Percentiles rank a stretch among this genome's conserved stretches.
These are phyloP conservation scores for Meteorus sp. DNA, from an alignment of 1,140 invertebrate genomes.

Conservation along the genomic window DNA sequence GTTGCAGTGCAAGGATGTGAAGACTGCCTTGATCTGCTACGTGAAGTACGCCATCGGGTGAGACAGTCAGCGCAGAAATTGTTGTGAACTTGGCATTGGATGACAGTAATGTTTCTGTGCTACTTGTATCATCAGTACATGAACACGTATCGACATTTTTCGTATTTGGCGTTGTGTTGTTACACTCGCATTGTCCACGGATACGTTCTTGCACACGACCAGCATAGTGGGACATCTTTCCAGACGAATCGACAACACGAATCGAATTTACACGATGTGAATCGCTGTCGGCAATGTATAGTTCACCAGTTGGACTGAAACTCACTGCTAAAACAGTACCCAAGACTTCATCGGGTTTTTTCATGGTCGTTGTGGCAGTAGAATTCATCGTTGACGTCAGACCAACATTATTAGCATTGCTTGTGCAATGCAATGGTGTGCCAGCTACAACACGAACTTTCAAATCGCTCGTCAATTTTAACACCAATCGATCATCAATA, in stretches of 20 bases:
- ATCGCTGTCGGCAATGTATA: slow-evolving; percentile 93
- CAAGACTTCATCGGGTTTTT: slow-evolving; percentile 63
- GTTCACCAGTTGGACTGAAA: slow-evolving; percentile 89
- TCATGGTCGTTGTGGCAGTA: slow-evolving; percentile 27
- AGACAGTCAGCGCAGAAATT: slow-evolving; percentile 89
- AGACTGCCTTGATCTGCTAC: slow-evolving; percentile 92
- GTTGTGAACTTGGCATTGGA: slow-evolving; percentile 89
- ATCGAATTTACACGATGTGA: slow-evolving; percentile 88
- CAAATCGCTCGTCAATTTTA: slow-evolving; percentile 88
- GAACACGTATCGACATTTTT: slow-evolving; percentile 61
- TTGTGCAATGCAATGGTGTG: slow-evolving; percentile 81
- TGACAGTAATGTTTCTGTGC: slow-evolving; percentile 81
- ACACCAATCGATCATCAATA: slow-evolving; percentile 90
- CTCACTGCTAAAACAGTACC: slow-evolving; percentile 82
- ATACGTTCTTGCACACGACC: slow-evolving; percentile 69
- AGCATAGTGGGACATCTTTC: slow-evolving; percentile 81
- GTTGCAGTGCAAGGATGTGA: slow-evolving; percentile 86
- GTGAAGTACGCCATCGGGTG: slow-evolving; percentile 91
- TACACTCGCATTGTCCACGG: slow-evolving; percentile 52
- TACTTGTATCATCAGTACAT: slow-evolving; percentile 68
- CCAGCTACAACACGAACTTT: slow-evolving; percentile 90
- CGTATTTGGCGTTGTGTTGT: slow-evolving; percentile 45
- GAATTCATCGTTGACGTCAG: slow-evolving; percentile 35
- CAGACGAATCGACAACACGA: slow-evolving; percentile 77
- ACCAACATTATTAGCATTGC: slow-evolving; percentile 41